Evolutionary conservation across 2,888 invertebrate genomes (phyloP), one percentile per base, ranked within the genome.

Genomic region (Amiota communis): DNA sequence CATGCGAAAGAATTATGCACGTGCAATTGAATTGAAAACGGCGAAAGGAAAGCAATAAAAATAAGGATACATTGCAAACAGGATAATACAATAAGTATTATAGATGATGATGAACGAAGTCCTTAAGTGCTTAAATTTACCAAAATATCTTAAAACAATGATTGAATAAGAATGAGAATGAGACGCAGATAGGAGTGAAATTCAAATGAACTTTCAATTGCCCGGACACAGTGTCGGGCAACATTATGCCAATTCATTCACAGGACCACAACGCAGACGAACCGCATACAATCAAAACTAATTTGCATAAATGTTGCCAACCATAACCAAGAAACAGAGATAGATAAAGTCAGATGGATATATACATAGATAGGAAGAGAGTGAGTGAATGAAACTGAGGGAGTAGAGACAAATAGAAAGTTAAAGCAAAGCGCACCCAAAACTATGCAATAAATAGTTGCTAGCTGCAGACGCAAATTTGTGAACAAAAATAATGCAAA

Each of bases 161-260:
- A 36, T 4, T 36, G 36, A 36, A 6, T 36, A 6, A 36, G 36
- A 36, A 36, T 36, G 6, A 36, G 36, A 36, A 36, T 4, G 6
- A 36, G 36, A 36, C 4, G 8, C 1, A 36, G 6, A 36, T 2
- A 36, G 36, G 3, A 6, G 6, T 4, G 36, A 71, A 70, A 76
- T 83, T 81, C 85, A 85, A 84, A 85, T 85, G 83, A 86, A 85
- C 85, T 85, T 86, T 86, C 86, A 85, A 86, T 85, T 85, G 86
- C 78, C 82, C 53, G 64, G 59, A 59, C 59, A 59, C 15, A 12
- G 59, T 20, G 20, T 59, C 20, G 20, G 20, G 20, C 59, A 59
- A 59, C 57, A 17, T 10, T 10, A 15, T 2, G 57, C 2, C 70
- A 47, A 36, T 73, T 57, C 10, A 74, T 8, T 49, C 72, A 20